A percentile compares a stretch with the other conserved stretches of the same genome.
These are phyloP conservation scores for Papilio polytes DNA, from an alignment of 1,140 invertebrate genomes.

Conservation along the genomic window DNA sequence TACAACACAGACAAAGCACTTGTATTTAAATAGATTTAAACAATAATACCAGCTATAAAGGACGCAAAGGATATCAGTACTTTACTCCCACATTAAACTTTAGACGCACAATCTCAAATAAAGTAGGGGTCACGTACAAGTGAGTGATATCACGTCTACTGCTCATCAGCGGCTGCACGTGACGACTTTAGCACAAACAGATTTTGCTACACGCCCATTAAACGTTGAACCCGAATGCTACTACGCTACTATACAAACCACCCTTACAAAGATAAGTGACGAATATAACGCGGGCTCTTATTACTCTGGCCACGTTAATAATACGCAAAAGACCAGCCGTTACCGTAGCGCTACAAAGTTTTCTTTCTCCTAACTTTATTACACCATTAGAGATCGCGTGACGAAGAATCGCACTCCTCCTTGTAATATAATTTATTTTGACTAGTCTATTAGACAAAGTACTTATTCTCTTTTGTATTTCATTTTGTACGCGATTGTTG, in stretches of 20 bases:
- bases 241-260: conserved; percentile 28
- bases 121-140: conserved; percentile 74
- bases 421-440: conserved; percentile 72
- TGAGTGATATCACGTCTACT: conserved; percentile 76
- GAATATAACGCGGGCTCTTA: conserved; percentile 50
- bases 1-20: not conserved
- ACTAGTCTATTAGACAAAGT: conserved; percentile 63
- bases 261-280: conserved; percentile 45
- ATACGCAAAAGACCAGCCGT: conserved; percentile 75
- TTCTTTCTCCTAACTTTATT: conserved; percentile 81
- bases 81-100: conserved; percentile 60
- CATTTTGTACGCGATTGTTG: conserved; percentile 44
- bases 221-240: conserved; percentile 48
- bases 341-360: conserved; percentile 66
- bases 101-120: conserved; percentile 73
- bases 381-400: conserved; percentile 78
- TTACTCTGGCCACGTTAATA: conserved; percentile 69
- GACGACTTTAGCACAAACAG: conserved; percentile 77
- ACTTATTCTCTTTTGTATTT: conserved; percentile 49
- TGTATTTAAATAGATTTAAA: not conserved
- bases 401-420: conserved; percentile 70
- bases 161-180: conserved; percentile 72
- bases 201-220: conserved; percentile 70
- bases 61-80: conserved; percentile 53
- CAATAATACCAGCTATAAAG: not conserved